A percentile compares a stretch with the other conserved stretches of the same genome.
Evolutionary conservation across 2,888 invertebrate species (phyloP).

Genomic region (Heterodera filipjevi): DNA sequence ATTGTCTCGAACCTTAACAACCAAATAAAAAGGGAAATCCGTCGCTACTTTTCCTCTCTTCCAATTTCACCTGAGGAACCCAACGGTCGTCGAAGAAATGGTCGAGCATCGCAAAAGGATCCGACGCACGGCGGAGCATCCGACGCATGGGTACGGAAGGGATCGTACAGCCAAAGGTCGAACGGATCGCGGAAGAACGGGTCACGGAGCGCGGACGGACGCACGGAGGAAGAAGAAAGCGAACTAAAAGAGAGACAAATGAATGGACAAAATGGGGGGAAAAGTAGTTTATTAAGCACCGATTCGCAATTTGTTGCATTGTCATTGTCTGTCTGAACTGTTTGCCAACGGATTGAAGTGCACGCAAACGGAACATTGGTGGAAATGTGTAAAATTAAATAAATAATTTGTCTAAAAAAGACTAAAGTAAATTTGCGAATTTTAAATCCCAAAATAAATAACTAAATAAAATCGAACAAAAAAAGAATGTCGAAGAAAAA

Average conservation of each 20-base stretch:
- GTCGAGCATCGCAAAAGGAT: constrained; percentile 6
- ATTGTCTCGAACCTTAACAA: constrained; percentile 1
- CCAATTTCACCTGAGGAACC: neutral
- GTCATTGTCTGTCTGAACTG: neutral
- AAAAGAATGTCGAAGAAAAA: too few relatives aligned
- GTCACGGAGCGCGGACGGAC: neutral
- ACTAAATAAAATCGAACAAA: too few relatives aligned
- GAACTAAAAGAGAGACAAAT: neutral
- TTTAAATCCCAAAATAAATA: too few relatives aligned
- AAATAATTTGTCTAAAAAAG: neutral
- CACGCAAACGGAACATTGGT: neutral
- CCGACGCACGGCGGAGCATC: neutral
- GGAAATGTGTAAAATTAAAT: neutral
- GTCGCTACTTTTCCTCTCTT: neutral
- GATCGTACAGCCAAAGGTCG: constrained; percentile 9
- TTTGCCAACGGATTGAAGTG: neutral
- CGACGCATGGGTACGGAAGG: constrained; percentile 16
- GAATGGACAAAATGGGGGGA: too few relatives aligned
- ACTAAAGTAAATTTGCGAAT: too few relatives aligned
- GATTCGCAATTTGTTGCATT: neutral
- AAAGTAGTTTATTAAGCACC: too few relatives aligned
- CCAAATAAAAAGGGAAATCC: too few relatives aligned
- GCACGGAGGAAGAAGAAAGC: neutral
- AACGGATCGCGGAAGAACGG: neutral
- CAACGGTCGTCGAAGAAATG: neutral